Percentiles rank a stretch among this genome's conserved stretches.
Conservation (phyloP, 1,140 invertebrate genomes). For the Heterodera schachtii region DNA sequence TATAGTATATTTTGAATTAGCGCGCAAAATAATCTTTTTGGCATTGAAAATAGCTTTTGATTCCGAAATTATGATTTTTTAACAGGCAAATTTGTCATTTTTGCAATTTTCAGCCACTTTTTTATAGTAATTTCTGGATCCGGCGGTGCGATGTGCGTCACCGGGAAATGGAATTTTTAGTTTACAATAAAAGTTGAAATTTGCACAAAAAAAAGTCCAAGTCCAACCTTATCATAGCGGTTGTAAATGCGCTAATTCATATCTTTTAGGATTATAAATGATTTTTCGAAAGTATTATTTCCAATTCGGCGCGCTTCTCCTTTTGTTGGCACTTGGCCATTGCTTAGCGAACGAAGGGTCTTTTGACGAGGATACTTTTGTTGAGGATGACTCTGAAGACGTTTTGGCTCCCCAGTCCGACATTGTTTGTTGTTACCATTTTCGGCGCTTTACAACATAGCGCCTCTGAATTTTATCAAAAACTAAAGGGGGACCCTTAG, state of each 20-base stretch:
- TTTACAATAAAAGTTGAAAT: not conserved
- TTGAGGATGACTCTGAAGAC: not conserved
- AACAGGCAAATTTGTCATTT: no score
- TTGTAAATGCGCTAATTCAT: not conserved
- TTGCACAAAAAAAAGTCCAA: not conserved
- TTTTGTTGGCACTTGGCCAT: not conserved
- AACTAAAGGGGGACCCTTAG: no score
- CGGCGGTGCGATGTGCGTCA: no score
- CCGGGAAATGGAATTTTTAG: no score
- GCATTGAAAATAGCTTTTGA: no score
- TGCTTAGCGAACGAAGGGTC: not conserved
- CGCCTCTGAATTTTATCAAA: no score
- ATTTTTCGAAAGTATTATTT: not conserved
- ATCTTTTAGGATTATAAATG: constrained; percentile 1
- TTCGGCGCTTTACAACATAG: no score
- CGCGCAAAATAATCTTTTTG: no score
- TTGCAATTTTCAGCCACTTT: no score
- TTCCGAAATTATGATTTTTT: no score
- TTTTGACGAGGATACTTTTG: not conserved
- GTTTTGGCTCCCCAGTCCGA: not conserved
- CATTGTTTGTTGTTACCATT: not conserved
- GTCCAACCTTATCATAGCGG: not conserved
- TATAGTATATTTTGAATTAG: no score
- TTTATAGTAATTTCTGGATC: no score
- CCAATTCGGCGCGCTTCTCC: not conserved